Conservation (phyloP, 2,797 vertebrate species). For the Melanotaenia pygmaea region DNA sequence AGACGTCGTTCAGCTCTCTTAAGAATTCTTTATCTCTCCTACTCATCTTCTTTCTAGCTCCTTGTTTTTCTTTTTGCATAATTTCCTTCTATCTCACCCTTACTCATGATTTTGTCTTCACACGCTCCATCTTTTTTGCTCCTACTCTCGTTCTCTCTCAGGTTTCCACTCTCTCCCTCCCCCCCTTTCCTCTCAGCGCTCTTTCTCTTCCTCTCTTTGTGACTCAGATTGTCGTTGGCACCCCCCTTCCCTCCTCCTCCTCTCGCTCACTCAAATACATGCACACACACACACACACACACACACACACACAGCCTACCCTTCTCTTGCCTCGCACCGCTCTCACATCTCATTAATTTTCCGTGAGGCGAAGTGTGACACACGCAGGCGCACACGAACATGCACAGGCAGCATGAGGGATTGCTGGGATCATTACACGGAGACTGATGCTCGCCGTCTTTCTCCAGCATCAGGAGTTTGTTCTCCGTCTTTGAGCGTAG, state of each 20-base stretch:
- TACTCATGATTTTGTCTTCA: slow-evolving; percentile 46
- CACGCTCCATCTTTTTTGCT: slow-evolving; percentile 55
- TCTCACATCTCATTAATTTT: slow-evolving; percentile 84
- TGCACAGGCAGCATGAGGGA: slow-evolving; percentile 70
- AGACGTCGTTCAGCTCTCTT: slow-evolving; percentile 15
- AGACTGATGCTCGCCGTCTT: slow-evolving; percentile 74
- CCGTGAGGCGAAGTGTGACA: slow-evolving; percentile 80
- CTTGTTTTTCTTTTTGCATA: slow-evolving; percentile 42
- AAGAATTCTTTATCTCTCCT: slow-evolving; percentile 45
- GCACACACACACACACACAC: slow-evolving; percentile 16
- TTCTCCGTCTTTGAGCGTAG: slow-evolving; percentile 52
- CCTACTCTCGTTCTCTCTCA: slow-evolving; percentile 60
- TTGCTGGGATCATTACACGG: slow-evolving; percentile 75
- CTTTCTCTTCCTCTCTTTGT: slow-evolving; percentile 82
- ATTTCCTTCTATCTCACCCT: slow-evolving; percentile 45
- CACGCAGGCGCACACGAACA: slow-evolving; percentile 22
- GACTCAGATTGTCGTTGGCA: slow-evolving; percentile 81
- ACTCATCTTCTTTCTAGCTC: slow-evolving; percentile 35
- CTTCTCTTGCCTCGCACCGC: slow-evolving; percentile 66
- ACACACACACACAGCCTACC: slow-evolving; percentile 27
- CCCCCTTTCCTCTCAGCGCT: slow-evolving; percentile 70
- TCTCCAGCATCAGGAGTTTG: slow-evolving; percentile 61
- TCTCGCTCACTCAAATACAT: slow-evolving; percentile 31
- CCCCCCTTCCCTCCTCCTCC: slow-evolving; percentile 54
- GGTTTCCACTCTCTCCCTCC: slow-evolving; percentile 68